phyloP scores from a whole-genome alignment of 2,888 invertebrate genomes.

The Erebia aethiops region DNA sequence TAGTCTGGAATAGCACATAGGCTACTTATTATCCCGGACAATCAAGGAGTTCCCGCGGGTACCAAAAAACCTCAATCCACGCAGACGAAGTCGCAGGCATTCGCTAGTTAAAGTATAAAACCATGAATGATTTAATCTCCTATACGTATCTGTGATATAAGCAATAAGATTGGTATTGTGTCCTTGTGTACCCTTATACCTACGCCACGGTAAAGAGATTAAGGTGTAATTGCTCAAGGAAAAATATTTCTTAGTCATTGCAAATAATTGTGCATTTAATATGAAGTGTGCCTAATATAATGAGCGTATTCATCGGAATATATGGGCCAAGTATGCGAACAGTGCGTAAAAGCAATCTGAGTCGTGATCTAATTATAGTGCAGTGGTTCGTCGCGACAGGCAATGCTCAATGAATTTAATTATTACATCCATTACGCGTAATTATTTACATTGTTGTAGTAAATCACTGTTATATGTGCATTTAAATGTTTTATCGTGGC shows the following conservation, averaged over 20 bases:
- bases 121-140: too few relatives aligned
- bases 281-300: conserved; percentile 31
- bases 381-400: conserved; percentile 56
- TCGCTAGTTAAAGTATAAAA: too few relatives aligned
- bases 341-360: conserved; percentile 66
- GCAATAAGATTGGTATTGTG: too few relatives aligned
- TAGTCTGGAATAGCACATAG: too few relatives aligned
- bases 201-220: background rate
- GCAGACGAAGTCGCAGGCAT: too few relatives aligned
- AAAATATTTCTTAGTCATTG: conserved; percentile 15
- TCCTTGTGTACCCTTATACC: too few relatives aligned
- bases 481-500: conserved; percentile 6
- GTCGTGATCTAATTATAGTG: conserved; percentile 66
- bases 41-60: too few relatives aligned
- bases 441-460: conserved; percentile 23
- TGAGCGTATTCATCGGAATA: conserved; percentile 42
- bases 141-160: too few relatives aligned
- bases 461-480: conserved; percentile 1
- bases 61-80: too few relatives aligned
- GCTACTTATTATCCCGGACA: too few relatives aligned
- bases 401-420: conserved; percentile 55
- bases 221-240: conserved; percentile 7
- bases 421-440: conserved; percentile 39
- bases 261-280: conserved; percentile 24
- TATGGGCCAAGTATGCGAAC: conserved; percentile 66